Percentiles rank a stretch among this genome's conserved stretches.
These are phyloP conservation scores for Globodera ellingtonae DNA, from an alignment of 1,140 invertebrate genomes.

Conservation along the genomic window DNA sequence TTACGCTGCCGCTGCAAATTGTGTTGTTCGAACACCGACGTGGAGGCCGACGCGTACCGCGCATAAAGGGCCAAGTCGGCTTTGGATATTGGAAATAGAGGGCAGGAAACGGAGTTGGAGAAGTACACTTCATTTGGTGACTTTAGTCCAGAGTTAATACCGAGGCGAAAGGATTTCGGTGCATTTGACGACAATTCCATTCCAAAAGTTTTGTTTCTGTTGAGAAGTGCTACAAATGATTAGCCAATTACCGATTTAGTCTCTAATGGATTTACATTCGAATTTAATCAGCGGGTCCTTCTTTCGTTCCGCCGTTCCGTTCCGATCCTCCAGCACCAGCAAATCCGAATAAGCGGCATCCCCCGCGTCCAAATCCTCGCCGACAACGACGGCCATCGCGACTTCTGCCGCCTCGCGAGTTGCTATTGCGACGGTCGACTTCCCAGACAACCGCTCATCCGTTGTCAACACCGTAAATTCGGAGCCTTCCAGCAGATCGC, in stretches of 20 bases:
- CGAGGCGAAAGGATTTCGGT: slow-evolving; percentile 8
- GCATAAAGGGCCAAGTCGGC: slow-evolving; percentile 30
- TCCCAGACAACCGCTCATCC: background rate
- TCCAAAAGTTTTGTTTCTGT: slow-evolving; percentile 1
- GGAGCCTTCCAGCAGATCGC: background rate
- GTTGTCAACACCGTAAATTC: background rate
- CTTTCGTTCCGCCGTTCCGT: background rate
- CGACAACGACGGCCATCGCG: background rate
- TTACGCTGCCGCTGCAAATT: slow-evolving; percentile 5
- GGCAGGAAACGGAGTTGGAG: slow-evolving; percentile 14
- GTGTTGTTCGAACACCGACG: background rate
- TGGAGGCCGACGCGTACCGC: slow-evolving; percentile 27
- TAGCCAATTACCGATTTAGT: background rate
- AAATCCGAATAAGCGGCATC: slow-evolving; percentile 9
- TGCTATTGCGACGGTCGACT: background rate
- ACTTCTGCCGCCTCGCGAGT: background rate
- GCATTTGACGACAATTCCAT: slow-evolving; percentile 2
- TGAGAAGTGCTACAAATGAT: background rate
- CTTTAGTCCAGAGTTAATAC: slow-evolving; percentile 42
- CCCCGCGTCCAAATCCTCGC: slow-evolving; percentile 22
- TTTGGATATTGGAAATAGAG: slow-evolving; percentile 17
- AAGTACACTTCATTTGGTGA: slow-evolving; percentile 52
- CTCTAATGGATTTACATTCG: background rate
- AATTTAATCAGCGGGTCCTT: slow-evolving; percentile 5
- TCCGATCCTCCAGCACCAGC: slow-evolving; percentile 13